phyloP scores from a whole-genome alignment of 2,888 invertebrate species.

The Tipula confusa region DNA sequence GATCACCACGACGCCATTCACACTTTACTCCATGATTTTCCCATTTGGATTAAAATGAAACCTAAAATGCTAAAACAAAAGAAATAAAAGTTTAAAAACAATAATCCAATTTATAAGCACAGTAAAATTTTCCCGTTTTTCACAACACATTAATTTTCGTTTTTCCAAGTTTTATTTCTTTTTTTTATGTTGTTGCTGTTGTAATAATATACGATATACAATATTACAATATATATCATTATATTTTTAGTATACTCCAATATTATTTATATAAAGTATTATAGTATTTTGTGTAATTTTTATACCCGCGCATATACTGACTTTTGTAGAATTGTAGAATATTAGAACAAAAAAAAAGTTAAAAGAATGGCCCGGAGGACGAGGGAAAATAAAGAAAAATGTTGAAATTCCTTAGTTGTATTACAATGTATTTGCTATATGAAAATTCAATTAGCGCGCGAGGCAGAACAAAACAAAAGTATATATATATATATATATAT shows the following conservation, averaged over 20 bases:
- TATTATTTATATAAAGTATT: no score
- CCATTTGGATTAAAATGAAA: no score
- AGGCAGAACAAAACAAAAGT: background rate
- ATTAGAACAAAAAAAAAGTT: no score
- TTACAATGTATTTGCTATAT: background rate
- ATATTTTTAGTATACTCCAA: no score
- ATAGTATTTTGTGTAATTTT: background rate
- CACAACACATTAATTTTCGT: background rate
- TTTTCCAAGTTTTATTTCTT: background rate
- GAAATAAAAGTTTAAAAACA: background rate
- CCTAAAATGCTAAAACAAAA: no score
- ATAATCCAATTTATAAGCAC: background rate
- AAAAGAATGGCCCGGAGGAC: no score
- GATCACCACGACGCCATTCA: background rate
- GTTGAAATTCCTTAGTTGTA: background rate
- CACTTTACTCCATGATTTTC: background rate
- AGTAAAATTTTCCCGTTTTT: background rate
- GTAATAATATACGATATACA: background rate
- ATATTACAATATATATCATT: no score
- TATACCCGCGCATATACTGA: background rate
- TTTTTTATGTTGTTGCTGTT: background rate
- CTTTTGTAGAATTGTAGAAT: background rate
- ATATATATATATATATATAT: no score
- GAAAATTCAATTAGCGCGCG: background rate
- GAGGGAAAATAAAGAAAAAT: no score